These are phyloP conservation scores for Spodoptera picta DNA, from an alignment of 2,888 invertebrate species.

Conservation along the genomic window DNA sequence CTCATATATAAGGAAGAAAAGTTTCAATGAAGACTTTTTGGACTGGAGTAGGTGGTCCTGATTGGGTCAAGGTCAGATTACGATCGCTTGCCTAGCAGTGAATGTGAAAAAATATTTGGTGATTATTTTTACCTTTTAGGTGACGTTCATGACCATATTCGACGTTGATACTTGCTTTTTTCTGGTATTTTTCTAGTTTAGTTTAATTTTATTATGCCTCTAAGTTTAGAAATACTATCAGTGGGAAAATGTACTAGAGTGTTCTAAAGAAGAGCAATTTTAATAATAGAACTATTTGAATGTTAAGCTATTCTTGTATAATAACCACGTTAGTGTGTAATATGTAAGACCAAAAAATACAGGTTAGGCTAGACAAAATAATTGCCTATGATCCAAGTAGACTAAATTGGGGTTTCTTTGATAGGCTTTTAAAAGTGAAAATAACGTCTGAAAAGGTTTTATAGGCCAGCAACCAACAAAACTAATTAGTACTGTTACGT, in stretches of 20 bases:
- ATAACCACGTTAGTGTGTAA: too few species aligned
- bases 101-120: conserved; percentile 3
- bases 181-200: too few species aligned
- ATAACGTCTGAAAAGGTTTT: neutral
- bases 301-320: too few species aligned
- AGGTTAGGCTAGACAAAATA: conserved; percentile 4
- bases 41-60: conserved; percentile 10
- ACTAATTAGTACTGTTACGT: neutral
- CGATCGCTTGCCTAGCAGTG: conserved; percentile 5
- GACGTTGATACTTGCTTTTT: too few species aligned
- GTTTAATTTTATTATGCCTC: too few species aligned
- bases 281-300: too few species aligned
- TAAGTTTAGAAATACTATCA: too few species aligned
- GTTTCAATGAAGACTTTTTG: conserved; percentile 38
- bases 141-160: too few species aligned
- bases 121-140: too few species aligned
- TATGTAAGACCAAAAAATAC: neutral
- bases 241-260: too few species aligned
- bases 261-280: too few species aligned
- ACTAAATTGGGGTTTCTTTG: conserved; percentile 19
- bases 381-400: conserved; percentile 24
- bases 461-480: neutral
- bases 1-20: conserved; percentile 38
- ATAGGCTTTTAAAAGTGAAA: neutral
- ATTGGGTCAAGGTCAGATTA: conserved; percentile 8